Percentiles rank a stretch among this genome's conserved stretches.
phyloP scores from a whole-genome alignment of 23 tunicate genomes.

The Clavelina lepadiformis region DNA sequence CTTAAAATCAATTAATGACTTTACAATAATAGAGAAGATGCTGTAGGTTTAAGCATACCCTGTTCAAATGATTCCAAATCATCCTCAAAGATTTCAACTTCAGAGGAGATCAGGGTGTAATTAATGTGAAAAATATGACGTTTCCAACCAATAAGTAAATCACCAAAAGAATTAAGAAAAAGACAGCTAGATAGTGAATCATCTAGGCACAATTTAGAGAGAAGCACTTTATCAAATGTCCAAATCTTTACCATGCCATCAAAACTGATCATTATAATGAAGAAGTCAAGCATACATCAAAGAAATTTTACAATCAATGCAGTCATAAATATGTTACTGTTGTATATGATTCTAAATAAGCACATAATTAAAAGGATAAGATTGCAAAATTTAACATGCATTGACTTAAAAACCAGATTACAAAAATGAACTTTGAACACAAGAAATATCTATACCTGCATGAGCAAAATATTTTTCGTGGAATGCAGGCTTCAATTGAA shows the following conservation, averaged over 20 bases:
- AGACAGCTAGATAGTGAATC: constrained; percentile 36
- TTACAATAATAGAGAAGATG: too few species aligned
- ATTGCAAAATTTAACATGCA: constrained; percentile 5
- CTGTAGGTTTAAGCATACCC: too few species aligned
- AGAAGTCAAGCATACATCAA: background rate
- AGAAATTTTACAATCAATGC: too few species aligned
- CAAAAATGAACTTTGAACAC: background rate
- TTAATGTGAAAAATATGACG: constrained; percentile 35
- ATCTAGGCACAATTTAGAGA: constrained; percentile 47
- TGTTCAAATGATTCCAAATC: too few species aligned
- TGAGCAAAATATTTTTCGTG: constrained; percentile 25
- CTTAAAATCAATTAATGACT: too few species aligned
- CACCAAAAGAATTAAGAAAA: constrained; percentile 47
- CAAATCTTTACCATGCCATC: constrained; percentile 70
- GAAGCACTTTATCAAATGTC: constrained; percentile 30
- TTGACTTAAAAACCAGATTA: background rate
- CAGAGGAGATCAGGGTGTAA: too few species aligned
- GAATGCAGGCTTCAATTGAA: constrained; percentile 11
- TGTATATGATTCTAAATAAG: too few species aligned
- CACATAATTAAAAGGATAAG: background rate
- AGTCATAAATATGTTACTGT: too few species aligned
- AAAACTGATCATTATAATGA: constrained; percentile 22
- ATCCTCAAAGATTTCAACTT: too few species aligned
- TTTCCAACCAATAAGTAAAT: constrained; percentile 74
- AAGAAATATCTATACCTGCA: constrained; percentile 25